phyloP scores from a whole-genome alignment of 2,888 invertebrate genomes.

The Herminia tarsipennalis region DNA sequence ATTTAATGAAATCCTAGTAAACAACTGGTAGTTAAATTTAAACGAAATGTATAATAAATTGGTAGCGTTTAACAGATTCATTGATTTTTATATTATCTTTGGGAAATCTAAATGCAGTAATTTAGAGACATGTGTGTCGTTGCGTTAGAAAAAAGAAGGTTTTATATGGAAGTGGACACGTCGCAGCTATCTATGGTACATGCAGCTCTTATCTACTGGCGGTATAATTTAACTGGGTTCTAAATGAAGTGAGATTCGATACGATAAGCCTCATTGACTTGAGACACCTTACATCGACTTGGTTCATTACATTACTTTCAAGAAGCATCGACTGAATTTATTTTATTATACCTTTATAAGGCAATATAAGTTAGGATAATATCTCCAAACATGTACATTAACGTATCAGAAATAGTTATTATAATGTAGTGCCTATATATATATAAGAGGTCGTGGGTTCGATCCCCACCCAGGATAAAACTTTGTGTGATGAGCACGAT shows the following conservation, averaged over 20 bases:
- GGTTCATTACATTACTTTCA: slow-evolving; percentile 73
- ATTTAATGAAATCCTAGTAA: slow-evolving; percentile 48
- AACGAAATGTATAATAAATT: slow-evolving; percentile 38
- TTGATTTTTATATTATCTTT: slow-evolving; percentile 63
- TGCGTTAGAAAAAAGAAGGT: slow-evolving; percentile 60
- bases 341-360: slow-evolving; percentile 62
- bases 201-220: slow-evolving; percentile 71
- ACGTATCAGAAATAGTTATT: not conserved
- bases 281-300: slow-evolving; percentile 68
- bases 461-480: too few species aligned
- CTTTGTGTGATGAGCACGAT: too few species aligned
- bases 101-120: slow-evolving; percentile 72
- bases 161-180: slow-evolving; percentile 60
- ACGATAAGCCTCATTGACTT: slow-evolving; percentile 78
- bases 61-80: slow-evolving; percentile 54
- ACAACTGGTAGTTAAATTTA: slow-evolving; percentile 19
- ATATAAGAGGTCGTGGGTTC: too few species aligned
- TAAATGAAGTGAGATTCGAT: slow-evolving; percentile 81
- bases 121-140: slow-evolving; percentile 69
- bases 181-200: slow-evolving; percentile 70
- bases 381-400: not conserved
- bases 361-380: slow-evolving; percentile 39
- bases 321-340: slow-evolving; percentile 66
- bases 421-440: too few species aligned
- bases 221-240: slow-evolving; percentile 81